These are phyloP conservation scores for Silurus asotus DNA, from an alignment of 2,113 vertebrate genomes.

Conservation along the genomic window DNA sequence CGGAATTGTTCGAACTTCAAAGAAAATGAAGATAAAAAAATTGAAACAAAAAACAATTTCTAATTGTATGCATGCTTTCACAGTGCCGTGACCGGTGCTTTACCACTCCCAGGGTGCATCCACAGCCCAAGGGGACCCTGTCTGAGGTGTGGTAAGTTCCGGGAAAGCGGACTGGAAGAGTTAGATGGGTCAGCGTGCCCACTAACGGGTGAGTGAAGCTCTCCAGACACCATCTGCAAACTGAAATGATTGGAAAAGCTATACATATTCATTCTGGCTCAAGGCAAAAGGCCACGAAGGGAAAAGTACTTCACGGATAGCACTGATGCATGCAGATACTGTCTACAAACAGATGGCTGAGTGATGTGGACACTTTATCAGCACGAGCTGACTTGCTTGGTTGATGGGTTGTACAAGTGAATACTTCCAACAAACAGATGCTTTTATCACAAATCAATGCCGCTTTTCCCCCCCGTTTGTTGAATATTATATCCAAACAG, in stretches of 20 bases:
- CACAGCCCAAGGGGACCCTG: slow-evolving; percentile 4
- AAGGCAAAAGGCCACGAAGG: slow-evolving; percentile 25
- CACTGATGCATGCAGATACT: slow-evolving; percentile 23
- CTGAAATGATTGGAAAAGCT: slow-evolving; percentile 13
- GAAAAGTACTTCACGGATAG: background rate
- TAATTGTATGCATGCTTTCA: slow-evolving; percentile 23
- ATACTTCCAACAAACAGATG: slow-evolving; percentile 24
- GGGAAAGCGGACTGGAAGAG: background rate
- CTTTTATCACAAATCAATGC: slow-evolving; percentile 11
- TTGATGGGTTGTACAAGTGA: slow-evolving; percentile 7
- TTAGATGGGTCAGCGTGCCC: slow-evolving; percentile 30
- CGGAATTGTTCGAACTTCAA: background rate
- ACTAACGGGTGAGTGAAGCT: slow-evolving; percentile 34
- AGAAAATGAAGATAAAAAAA: background rate
- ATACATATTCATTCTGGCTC: slow-evolving; percentile 38
- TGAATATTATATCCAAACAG: slow-evolving; percentile 21
- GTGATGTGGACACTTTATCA: slow-evolving; percentile 18
- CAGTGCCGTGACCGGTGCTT: background rate
- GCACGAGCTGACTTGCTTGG: background rate
- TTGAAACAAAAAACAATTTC: too few species aligned
- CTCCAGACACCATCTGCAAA: slow-evolving; percentile 34
- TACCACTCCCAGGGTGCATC: background rate
- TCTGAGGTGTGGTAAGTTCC: slow-evolving; percentile 23
- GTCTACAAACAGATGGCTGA: slow-evolving; percentile 33
- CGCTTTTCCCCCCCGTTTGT: background rate